phyloP scores from a whole-genome alignment of 1,140 invertebrate species.

The Penaeus japonicus region DNA sequence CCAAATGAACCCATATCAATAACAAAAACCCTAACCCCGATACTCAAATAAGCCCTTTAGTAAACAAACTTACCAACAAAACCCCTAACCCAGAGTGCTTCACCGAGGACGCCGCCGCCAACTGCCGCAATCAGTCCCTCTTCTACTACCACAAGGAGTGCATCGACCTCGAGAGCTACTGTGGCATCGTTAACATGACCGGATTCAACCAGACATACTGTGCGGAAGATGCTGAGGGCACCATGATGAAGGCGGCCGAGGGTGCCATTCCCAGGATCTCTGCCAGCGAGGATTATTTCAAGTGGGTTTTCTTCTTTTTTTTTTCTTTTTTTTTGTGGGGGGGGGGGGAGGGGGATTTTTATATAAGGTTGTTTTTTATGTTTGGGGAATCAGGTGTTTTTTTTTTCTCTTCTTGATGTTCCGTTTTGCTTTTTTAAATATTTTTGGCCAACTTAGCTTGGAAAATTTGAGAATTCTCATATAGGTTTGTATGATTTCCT shows the following conservation, averaged over 20 bases:
- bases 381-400: neutral
- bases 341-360: too few relatives aligned
- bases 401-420: neutral
- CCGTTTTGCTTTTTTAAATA: too few relatives aligned
- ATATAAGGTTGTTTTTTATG: too few relatives aligned
- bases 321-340: too few relatives aligned
- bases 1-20: neutral
- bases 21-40: neutral
- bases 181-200: neutral
- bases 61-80: neutral
- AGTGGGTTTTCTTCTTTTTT: neutral
- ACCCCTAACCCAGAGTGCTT: neutral
- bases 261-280: neutral
- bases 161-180: constrained; percentile 4
- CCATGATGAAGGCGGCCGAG: neutral
- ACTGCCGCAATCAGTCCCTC: constrained; percentile 23
- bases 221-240: neutral
- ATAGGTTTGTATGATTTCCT: too few relatives aligned
- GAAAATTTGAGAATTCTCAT: too few relatives aligned
- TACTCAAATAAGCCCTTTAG: too few relatives aligned
- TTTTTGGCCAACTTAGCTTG: too few relatives aligned
- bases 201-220: constrained; percentile 27
- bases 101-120: neutral
- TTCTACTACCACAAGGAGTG: constrained; percentile 45
- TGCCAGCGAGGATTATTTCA: constrained; percentile 50